Base-by-base conservation (phyloP, 2,797 vertebrate species). In the Vultur gryphus region DNA sequence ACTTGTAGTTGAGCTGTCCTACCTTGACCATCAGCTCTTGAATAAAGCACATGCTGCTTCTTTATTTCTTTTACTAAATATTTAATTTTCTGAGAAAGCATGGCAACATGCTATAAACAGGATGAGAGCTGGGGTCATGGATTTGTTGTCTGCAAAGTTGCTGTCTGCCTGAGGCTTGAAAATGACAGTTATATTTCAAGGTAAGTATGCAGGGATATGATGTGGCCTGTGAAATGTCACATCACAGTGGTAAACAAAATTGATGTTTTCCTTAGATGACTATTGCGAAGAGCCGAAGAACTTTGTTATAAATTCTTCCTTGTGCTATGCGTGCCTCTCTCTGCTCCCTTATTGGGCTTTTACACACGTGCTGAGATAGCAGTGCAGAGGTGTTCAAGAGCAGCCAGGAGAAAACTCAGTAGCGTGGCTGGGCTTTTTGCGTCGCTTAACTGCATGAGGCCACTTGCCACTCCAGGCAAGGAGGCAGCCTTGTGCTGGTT, bases 261-360 rank as follows among this genome's bases (percentile, higher is more conserved):
- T 23, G 35, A 5, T 87, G 29, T 62, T 95, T 94, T 91, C 86
- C 90, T 87, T 92, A 95, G 89, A 90, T 95, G 89, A 89, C 69
- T 94, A 31, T 69, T 5, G 1, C 0, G 0, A 58, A 69, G 76
- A 88, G 65, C 82, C 77, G 33, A 78, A 84, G 46, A 61, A 73
- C 64, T 93, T 85, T 84, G 88, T 95, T 94, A 71, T 89, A 65
- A 94, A 96, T 95, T 93, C 76, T 87, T 92, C 39, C 24, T 8
- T 78, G 49, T 64, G 76, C 37, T 87, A 89, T 84, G 89, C 0
- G 0, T 61, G 65, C 49, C 61, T 91, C 37, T 69, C 29, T 91
- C 71, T 78, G 20, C 52, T 92, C 61, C 89, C 79, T 86, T 90
- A 51, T 41, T 92, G 90, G 80, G 88, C 58, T 93, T 79, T 79